phyloP scores from a whole-genome alignment of 2,113 vertebrate genomes.

The Bos javanicus region DNA sequence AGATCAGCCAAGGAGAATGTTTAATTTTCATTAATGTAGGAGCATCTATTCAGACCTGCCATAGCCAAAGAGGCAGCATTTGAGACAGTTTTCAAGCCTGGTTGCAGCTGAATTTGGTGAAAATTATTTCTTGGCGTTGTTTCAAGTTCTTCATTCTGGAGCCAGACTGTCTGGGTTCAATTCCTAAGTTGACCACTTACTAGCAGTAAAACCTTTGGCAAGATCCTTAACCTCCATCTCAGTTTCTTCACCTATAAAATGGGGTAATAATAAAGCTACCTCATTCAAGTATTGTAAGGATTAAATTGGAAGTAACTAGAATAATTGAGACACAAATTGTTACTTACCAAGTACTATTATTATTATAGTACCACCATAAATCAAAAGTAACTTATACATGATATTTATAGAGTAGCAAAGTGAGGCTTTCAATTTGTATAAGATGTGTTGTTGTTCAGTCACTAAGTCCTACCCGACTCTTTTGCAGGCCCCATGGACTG shows the following conservation, averaged over 20 bases:
- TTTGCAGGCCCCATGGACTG: not conserved
- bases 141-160: slow-evolving; percentile 44
- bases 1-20: slow-evolving; percentile 56
- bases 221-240: not conserved
- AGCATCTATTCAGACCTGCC: slow-evolving; percentile 34
- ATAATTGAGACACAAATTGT: not conserved
- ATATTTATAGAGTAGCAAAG: not conserved
- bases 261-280: not conserved
- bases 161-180: slow-evolving; percentile 44
- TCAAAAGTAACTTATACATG: not conserved
- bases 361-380: not conserved
- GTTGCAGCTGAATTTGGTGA: slow-evolving; percentile 50
- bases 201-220: not conserved
- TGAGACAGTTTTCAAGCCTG: slow-evolving; percentile 47
- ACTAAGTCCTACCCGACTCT: not conserved
- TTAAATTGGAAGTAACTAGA: not conserved
- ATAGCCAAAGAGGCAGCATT: not conserved
- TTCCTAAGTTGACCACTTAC: slow-evolving; percentile 17
- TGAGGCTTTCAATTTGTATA: not conserved
- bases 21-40: slow-evolving; percentile 59
- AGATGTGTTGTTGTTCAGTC: not conserved
- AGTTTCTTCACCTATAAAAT: slow-evolving; percentile 46
- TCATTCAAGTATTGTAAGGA: not conserved
- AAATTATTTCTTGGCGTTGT: slow-evolving; percentile 53
- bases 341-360: not conserved